Evolutionary conservation across 2,888 invertebrate genomes (phyloP).

Genomic region (Timema cristinae): DNA sequence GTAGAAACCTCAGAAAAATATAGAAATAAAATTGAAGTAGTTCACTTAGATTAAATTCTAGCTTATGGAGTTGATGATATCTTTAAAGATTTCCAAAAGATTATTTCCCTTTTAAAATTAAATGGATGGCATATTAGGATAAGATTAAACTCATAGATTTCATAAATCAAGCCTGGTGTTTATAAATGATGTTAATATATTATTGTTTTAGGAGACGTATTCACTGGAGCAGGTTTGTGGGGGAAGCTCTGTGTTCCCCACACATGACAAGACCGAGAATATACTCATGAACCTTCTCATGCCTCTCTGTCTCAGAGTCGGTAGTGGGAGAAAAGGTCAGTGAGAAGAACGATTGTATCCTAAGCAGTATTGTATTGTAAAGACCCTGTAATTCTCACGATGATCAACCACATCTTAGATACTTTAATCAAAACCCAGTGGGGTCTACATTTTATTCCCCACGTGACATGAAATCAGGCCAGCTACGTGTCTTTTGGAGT

Average conservation of each 20-base stretch:
- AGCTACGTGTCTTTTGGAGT: not conserved
- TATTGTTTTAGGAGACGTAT: conserved; percentile 63
- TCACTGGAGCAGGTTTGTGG: conserved; percentile 94
- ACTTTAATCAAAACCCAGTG: not conserved
- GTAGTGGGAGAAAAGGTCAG: conserved; percentile 88
- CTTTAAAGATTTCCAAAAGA: no score
- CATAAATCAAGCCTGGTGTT: no score
- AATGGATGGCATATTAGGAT: no score
- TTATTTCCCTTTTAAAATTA: no score
- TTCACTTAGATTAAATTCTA: no score
- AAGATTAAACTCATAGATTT: no score
- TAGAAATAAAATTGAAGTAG: no score
- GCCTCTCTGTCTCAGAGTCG: conserved; percentile 92
- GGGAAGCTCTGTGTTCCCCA: conserved; percentile 80
- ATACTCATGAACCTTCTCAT: conserved; percentile 94
- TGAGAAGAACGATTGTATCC: not conserved
- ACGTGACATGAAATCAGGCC: not conserved
- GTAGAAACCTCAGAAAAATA: no score
- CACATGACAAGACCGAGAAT: conserved; percentile 90
- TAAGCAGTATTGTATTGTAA: not conserved
- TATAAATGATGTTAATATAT: no score
- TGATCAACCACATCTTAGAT: not conserved
- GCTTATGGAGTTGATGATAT: no score
- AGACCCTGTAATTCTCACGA: not conserved
- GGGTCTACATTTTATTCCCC: no score